Conservation (phyloP, 2,113 vertebrate genomes). For the Isurus oxyrinchus region DNA sequence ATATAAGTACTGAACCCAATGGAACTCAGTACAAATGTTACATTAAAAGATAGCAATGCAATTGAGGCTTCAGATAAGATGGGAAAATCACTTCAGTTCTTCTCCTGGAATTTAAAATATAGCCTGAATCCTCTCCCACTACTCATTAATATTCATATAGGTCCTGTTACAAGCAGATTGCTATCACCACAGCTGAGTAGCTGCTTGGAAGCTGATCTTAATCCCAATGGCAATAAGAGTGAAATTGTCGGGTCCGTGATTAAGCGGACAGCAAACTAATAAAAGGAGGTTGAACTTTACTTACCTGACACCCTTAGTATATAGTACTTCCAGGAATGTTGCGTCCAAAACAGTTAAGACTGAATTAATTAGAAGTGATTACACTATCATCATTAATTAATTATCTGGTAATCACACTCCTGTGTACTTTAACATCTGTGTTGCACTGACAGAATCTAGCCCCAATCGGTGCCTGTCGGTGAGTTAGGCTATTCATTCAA, state of each 20-base stretch:
- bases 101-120: background rate
- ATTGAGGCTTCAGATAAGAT: background rate
- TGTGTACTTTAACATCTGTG: conserved; percentile 36
- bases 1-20: background rate
- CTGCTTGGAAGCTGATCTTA: conserved; percentile 4
- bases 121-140: background rate
- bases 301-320: conserved; percentile 30
- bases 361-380: conserved; percentile 38
- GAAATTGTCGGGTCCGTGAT: conserved; percentile 20
- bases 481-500: conserved; percentile 31
- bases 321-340: conserved; percentile 24
- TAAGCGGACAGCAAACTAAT: conserved; percentile 11
- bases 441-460: conserved; percentile 33
- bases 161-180: background rate
- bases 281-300: conserved; percentile 34
- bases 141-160: background rate
- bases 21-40: background rate
- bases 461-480: conserved; percentile 31
- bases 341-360: conserved; percentile 29
- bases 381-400: conserved; percentile 38
- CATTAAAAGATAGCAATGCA: background rate
- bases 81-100: background rate
- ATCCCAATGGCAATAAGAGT: background rate
- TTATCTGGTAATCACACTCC: conserved; percentile 38
- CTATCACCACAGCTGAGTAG: background rate